Conservation (phyloP, 2,888 invertebrate genomes). For the Hymenopus coronatus region DNA sequence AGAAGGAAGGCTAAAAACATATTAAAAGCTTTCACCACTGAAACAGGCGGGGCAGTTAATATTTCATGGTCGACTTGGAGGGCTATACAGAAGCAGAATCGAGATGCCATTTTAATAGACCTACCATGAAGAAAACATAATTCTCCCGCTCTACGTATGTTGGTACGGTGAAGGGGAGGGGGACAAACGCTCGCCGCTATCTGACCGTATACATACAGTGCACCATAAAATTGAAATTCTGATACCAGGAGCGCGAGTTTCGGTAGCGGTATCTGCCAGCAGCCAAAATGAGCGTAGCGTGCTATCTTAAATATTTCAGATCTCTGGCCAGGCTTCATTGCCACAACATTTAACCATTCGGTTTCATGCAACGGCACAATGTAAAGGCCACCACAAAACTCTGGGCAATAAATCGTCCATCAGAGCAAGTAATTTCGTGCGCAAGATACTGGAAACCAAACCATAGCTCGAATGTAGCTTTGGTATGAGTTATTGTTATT, state of each 20-base stretch:
- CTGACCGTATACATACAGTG: not conserved
- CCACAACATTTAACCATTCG: not conserved
- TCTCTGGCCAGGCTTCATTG: not conserved
- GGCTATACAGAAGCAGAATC: not conserved
- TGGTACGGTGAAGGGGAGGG: too few species aligned
- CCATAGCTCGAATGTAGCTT: not conserved
- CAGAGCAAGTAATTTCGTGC: not conserved
- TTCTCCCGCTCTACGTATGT: not conserved
- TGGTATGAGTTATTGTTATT: not conserved
- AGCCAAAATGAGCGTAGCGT: not conserved
- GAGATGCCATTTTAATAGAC: not conserved
- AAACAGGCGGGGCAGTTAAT: not conserved
- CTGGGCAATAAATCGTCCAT: not conserved
- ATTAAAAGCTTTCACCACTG: not conserved
- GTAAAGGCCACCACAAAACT: not conserved
- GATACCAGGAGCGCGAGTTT: not conserved
- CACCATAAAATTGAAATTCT: not conserved
- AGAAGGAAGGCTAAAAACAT: not conserved
- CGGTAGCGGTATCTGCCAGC: not conserved
- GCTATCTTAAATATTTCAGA: not conserved
- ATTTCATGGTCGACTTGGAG: not conserved
- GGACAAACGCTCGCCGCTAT: not conserved
- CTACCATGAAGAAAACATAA: not conserved
- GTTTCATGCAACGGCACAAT: not conserved
- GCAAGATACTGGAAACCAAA: not conserved